Conservation (phyloP, 2,888 invertebrate species). For the Clostera curtula region DNA sequence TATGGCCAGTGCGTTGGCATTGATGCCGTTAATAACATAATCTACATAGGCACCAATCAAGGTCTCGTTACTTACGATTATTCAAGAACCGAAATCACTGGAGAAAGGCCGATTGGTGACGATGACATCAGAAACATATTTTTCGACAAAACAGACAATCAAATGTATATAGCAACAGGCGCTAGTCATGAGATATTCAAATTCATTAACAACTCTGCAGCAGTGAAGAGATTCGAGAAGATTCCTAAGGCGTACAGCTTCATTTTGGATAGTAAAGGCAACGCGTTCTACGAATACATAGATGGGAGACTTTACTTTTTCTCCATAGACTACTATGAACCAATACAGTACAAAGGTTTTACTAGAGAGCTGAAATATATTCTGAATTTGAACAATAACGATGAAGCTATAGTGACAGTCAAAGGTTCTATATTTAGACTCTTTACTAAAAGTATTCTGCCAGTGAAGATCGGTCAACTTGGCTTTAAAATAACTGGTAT, state of each 20-base stretch:
- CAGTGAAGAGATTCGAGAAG: conserved; percentile 55
- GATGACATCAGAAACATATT: conserved; percentile 60
- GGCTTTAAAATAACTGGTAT: conserved; percentile 62
- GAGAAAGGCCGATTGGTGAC: conserved; percentile 60
- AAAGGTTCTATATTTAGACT: conserved; percentile 55
- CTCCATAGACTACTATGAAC: conserved; percentile 51
- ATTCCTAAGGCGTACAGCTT: conserved; percentile 62
- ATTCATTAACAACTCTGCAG: conserved; percentile 57
- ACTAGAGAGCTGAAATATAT: conserved; percentile 60
- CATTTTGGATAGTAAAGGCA: conserved; percentile 50
- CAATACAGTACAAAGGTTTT: conserved; percentile 62
- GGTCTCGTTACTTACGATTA: conserved; percentile 56
- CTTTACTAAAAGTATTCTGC: conserved; percentile 47
- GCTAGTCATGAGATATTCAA: conserved; percentile 51
- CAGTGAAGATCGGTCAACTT: conserved; percentile 52
- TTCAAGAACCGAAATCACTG: conserved; percentile 45
- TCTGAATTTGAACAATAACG: conserved; percentile 47
- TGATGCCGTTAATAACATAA: conserved; percentile 37
- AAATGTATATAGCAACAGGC: conserved; percentile 61
- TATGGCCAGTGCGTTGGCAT: conserved; percentile 56
- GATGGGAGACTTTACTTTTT: conserved; percentile 62
- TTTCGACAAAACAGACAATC: conserved; percentile 51
- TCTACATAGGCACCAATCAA: conserved; percentile 63
- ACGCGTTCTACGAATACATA: conserved; percentile 57
- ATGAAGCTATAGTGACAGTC: conserved; percentile 57